Conservation (phyloP, 2,797 vertebrate species). For the Argya squamiceps region DNA sequence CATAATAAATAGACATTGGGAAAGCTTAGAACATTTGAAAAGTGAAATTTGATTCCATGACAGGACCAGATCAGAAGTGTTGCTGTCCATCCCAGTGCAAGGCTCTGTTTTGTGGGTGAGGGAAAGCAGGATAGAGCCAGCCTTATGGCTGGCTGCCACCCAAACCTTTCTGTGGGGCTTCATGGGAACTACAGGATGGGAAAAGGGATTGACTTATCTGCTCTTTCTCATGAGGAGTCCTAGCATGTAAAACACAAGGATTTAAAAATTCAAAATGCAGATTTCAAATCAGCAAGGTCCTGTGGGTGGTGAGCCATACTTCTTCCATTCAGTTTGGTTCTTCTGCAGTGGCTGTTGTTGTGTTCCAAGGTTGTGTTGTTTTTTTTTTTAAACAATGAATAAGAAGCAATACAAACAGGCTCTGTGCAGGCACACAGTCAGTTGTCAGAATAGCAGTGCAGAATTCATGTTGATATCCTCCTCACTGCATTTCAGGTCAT, state of each 20-base stretch:
- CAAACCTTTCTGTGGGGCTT: neutral
- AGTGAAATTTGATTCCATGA: neutral
- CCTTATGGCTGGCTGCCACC: neutral
- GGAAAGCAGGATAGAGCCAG: neutral
- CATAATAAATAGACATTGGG: neutral
- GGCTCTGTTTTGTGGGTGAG: neutral
- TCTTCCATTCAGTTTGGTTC: neutral
- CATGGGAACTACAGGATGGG: neutral
- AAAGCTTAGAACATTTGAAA: neutral
- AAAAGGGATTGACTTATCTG: neutral
- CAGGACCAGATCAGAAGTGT: neutral
- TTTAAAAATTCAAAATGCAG: neutral
- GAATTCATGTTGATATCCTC: neutral
- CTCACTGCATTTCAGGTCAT: slow-evolving; percentile 8
- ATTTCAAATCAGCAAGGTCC: neutral
- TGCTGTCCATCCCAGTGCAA: neutral
- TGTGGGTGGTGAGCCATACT: neutral
- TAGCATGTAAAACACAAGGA: neutral
- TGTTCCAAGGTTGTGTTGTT: neutral
- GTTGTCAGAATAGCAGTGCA: neutral
- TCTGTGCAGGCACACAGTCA: neutral
- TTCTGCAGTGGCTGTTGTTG: neutral
- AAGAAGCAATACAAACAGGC: neutral
- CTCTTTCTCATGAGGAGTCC: neutral
- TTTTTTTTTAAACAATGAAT: neutral